Conservation (phyloP, 92 coral and sea anemone species). For the Phenganax stokvisi region DNA sequence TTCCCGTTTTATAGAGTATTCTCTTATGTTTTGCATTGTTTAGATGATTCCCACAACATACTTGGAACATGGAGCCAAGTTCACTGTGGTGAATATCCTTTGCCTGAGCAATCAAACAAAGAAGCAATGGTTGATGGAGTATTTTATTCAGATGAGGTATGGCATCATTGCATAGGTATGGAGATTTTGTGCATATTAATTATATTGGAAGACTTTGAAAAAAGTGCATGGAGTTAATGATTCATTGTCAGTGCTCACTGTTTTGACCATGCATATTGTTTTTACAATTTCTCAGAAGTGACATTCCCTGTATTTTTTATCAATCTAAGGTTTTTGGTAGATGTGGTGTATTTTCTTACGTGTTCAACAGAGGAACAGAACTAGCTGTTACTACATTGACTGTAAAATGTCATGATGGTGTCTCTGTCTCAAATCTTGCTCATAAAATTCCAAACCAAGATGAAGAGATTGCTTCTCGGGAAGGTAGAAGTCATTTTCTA, state of each 20-base stretch:
- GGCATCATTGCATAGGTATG: too few species aligned
- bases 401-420: constrained; percentile 52
- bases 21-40: not conserved
- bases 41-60: constrained; percentile 18
- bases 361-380: constrained; percentile 73
- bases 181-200: too few species aligned
- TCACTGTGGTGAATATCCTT: constrained; percentile 73
- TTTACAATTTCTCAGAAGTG: not conserved
- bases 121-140: constrained; percentile 81
- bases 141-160: constrained; percentile 74
- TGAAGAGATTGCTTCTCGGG: constrained; percentile 31
- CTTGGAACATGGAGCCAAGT: constrained; percentile 82
- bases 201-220: too few species aligned
- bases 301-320: not conserved
- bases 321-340: constrained; percentile 61
- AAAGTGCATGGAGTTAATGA: too few species aligned
- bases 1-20: not conserved
- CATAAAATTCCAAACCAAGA: constrained; percentile 32
- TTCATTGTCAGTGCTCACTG: not conserved
- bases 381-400: constrained; percentile 67
- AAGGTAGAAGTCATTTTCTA: constrained; percentile 19
- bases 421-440: not conserved
- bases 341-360: constrained; percentile 67
- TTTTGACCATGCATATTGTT: not conserved
- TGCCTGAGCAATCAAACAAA: constrained; percentile 71